Evolutionary conservation across 2,113 vertebrate species (phyloP), one percentile per base, ranked within the genome.

Genomic region (Sturnira hondurensis): DNA sequence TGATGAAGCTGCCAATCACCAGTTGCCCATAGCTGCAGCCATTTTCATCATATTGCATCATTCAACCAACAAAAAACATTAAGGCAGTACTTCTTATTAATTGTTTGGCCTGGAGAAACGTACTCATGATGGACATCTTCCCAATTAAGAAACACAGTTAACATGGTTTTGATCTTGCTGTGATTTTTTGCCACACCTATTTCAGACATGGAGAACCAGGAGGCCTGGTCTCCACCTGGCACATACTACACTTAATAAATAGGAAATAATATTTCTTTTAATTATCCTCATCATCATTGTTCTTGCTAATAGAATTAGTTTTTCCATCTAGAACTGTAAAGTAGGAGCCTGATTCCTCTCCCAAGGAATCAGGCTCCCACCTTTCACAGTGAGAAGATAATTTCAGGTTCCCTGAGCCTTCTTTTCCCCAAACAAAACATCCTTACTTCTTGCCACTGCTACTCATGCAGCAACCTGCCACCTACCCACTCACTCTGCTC

Each of bases 281-380:
- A 68, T 78, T 73, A 81, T 76, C 28, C 70, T 20, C 45, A 7
- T 24, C 65, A 73, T 86, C 56, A n/a, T 82, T 50, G 61, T 41
- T 58, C 58, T 63, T 17, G 41, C 78, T 88, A 43, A 68, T 26
- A 94, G 65, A 91, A 87, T 68, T 28, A 52, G 26, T 24, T 41
- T 77, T 74, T 86, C 85, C 88, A 47, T 92, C 56, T 17, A 28
- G 61, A 93, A 52, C 28, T 15, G 17, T 92, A 94, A 85, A 87
- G 36, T 47, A 16, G 47, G 65, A 56, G 61, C 13, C 47, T 41
- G 36, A 77, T 68, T 94, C 41, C 31, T 70, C 45, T 91, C 74
- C 78, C 47, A n/a, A n/a, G n/a, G n/a, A n/a, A n/a, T n/a, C n/a
- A 68, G 82, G 43, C 45, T 38, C 61, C 84, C 82, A 73, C 20